These are phyloP conservation scores for Oxyura jamaicensis DNA, from an alignment of 2,113 vertebrate species.

Conservation along the genomic window DNA sequence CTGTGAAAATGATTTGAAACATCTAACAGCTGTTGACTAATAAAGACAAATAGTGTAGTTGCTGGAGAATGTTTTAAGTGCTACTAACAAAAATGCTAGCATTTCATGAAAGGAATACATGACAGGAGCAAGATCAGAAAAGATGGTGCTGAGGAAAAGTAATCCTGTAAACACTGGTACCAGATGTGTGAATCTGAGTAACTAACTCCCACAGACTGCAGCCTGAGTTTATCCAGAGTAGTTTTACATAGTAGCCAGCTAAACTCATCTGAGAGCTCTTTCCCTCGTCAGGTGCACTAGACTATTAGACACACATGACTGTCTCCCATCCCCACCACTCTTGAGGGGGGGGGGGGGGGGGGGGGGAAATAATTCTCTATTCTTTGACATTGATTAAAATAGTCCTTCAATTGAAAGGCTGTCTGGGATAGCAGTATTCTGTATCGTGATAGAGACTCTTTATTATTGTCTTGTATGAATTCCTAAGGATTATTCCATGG, in stretches of 20 bases:
- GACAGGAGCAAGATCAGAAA: background rate
- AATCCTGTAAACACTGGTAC: background rate
- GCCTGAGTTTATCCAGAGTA: background rate
- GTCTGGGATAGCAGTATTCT: background rate
- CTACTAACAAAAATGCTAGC: background rate
- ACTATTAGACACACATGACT: background rate
- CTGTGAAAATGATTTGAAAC: slow-evolving; percentile 56
- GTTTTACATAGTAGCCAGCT: fast-evolving
- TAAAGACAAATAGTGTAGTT: slow-evolving; percentile 27
- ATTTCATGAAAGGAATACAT: background rate
- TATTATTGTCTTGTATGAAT: background rate
- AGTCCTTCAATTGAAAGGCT: background rate
- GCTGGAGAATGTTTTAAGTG: slow-evolving; percentile 16
- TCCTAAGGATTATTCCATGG: background rate
- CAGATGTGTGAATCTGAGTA: background rate
- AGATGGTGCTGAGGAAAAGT: background rate
- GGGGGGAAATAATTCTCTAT: background rate
- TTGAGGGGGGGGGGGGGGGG: too few species aligned
- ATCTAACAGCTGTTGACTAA: slow-evolving; percentile 57
- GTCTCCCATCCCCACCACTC: background rate
- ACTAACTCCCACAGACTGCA: background rate
- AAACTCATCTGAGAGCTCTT: background rate
- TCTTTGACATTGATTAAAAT: background rate
- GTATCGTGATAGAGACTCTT: background rate
- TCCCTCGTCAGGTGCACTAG: background rate